Conservation (phyloP, 2,797 vertebrate genomes). For the Macropodus opercularis region DNA sequence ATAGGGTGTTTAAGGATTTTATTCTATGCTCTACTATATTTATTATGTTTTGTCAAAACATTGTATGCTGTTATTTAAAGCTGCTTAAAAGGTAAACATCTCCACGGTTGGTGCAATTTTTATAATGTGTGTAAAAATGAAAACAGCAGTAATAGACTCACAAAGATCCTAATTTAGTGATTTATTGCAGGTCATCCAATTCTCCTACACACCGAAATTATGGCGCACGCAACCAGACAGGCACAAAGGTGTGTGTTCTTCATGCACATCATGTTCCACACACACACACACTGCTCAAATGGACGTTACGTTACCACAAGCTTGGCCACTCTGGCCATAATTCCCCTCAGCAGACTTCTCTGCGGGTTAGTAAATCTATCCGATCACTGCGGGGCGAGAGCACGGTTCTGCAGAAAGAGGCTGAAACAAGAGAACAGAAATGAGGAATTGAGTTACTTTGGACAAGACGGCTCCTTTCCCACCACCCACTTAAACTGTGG, state of each 20-base stretch:
- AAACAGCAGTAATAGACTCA: too few species aligned
- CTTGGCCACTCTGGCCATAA: conserved; percentile 44
- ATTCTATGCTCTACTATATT: too few species aligned
- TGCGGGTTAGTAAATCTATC: conserved; percentile 58
- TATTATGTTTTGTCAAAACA: too few species aligned
- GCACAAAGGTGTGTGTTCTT: conserved; percentile 2
- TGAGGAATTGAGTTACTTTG: conserved; percentile 70
- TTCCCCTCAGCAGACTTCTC: conserved; percentile 47
- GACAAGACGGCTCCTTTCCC: conserved; percentile 85
- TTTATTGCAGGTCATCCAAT: too few species aligned
- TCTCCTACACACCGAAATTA: too few species aligned
- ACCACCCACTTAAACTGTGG: conserved; percentile 84
- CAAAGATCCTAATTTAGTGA: too few species aligned
- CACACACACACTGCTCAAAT: conserved; percentile 15
- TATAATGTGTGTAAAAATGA: too few species aligned
- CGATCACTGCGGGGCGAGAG: conserved; percentile 39
- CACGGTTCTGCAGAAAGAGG: conserved; percentile 36
- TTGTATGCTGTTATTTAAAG: too few species aligned
- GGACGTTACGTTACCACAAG: conserved; percentile 30
- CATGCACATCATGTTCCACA: conserved; percentile 20
- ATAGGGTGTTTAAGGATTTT: too few species aligned
- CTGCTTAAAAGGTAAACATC: too few species aligned
- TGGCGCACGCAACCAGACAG: too few species aligned
- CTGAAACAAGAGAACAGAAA: conserved; percentile 64
- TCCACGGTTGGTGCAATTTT: too few species aligned